Percentiles rank a stretch among this genome's conserved stretches.
These are phyloP conservation scores for Chrysolina haemoptera DNA, from an alignment of 2,888 invertebrate species.

Conservation along the genomic window DNA sequence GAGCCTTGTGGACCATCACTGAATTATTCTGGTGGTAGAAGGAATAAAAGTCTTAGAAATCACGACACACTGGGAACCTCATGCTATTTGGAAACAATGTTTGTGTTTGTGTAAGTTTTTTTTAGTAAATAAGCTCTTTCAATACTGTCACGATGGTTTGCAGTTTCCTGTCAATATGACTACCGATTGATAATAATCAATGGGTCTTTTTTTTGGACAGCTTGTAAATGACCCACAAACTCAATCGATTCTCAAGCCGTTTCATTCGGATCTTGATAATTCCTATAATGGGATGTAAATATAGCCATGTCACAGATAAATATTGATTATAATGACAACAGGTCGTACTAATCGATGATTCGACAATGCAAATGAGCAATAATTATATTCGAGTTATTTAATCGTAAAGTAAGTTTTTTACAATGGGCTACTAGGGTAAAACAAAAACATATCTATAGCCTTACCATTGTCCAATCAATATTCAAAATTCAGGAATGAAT, in stretches of 20 bases:
- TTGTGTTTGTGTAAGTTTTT: too few species aligned
- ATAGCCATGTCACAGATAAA: not conserved
- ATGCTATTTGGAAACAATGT: too few species aligned
- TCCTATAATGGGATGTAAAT: not conserved
- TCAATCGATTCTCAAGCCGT: not conserved
- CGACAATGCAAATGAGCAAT: not conserved
- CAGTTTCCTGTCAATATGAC: too few species aligned
- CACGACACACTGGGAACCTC: too few species aligned
- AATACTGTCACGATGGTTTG: too few species aligned
- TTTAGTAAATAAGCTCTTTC: too few species aligned
- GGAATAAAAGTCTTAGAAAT: too few species aligned
- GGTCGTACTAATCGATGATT: not conserved
- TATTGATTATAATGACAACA: constrained; percentile 9
- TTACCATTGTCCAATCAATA: constrained; percentile 40
- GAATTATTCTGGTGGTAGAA: too few species aligned
- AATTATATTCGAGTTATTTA: not conserved
- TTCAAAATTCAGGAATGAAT: constrained; percentile 11
- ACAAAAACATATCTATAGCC: constrained; percentile 4
- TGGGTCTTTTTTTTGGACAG: too few species aligned
- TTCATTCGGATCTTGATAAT: not conserved
- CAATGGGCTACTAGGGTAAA: not conserved
- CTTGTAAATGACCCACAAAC: too few species aligned
- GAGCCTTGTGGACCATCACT: too few species aligned
- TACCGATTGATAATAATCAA: too few species aligned
- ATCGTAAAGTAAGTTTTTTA: not conserved